A percentile compares a stretch with the other conserved stretches of the same genome.
Conservation (phyloP, 2,888 invertebrate genomes). For the Urechis unicinctus region DNA sequence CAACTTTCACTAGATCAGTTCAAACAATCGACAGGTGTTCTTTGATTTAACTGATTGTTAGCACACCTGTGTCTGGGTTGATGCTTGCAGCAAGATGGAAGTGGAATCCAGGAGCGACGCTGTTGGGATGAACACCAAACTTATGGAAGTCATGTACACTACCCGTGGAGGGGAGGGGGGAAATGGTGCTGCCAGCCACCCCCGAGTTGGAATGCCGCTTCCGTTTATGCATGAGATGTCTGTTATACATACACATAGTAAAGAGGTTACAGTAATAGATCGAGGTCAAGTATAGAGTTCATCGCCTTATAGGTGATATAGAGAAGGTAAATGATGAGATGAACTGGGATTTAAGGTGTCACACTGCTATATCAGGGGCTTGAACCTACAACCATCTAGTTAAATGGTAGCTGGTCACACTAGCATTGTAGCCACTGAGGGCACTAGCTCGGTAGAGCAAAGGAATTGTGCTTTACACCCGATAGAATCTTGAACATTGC, state of each 20-base stretch:
- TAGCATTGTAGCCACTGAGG: too few relatives aligned
- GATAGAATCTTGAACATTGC: too few relatives aligned
- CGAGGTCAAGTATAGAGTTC: too few relatives aligned
- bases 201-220: slow-evolving; percentile 7
- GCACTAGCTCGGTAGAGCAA: too few relatives aligned
- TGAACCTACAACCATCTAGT: too few relatives aligned
- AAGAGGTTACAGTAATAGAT: neutral
- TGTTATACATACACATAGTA: slow-evolving; percentile 3
- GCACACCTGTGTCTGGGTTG: slow-evolving; percentile 45
- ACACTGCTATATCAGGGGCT: too few relatives aligned
- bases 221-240: slow-evolving; percentile 17
- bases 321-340: neutral
- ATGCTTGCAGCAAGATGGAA: slow-evolving; percentile 81
- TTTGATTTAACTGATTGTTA: neutral
- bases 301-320: too few relatives aligned
- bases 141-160: slow-evolving; percentile 94
- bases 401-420: too few relatives aligned
- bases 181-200: neutral
- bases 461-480: too few relatives aligned
- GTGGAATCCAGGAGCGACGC: slow-evolving; percentile 74
- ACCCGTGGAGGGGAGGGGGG: slow-evolving; percentile 10
- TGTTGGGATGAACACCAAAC: slow-evolving; percentile 72
- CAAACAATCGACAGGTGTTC: too few relatives aligned
- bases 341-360: neutral
- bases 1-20: too few relatives aligned